Conservation (phyloP, 2,888 invertebrate genomes). For the Pollenia angustigena region DNA sequence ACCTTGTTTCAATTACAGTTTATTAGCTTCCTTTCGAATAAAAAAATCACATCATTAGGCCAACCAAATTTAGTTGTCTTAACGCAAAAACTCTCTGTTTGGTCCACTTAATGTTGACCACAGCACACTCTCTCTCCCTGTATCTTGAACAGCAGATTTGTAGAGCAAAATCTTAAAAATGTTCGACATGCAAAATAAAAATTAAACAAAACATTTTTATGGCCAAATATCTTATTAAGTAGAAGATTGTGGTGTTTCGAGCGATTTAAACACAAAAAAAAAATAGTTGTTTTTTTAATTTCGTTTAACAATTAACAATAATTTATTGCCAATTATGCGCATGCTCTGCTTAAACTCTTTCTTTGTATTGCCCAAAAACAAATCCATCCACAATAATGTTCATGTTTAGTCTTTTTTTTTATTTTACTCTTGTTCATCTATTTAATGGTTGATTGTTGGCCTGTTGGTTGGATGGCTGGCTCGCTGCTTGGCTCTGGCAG, state of each 20-base stretch:
- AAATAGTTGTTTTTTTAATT: constrained; percentile 45
- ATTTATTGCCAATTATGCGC: constrained; percentile 76
- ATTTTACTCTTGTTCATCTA: background rate
- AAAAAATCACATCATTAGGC: no score
- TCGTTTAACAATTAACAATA: constrained; percentile 74
- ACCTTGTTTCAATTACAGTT: no score
- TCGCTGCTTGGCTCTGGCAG: background rate
- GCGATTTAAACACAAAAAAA: background rate
- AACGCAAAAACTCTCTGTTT: no score
- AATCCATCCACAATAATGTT: constrained; percentile 53
- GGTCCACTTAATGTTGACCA: constrained; percentile 24
- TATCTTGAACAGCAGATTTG: constrained; percentile 21
- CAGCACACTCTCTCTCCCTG: background rate
- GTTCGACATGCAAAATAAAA: constrained; percentile 60
- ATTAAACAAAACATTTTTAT: constrained; percentile 54
- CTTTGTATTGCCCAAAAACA: constrained; percentile 55
- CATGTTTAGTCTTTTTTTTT: constrained; percentile 38
- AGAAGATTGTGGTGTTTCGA: background rate
- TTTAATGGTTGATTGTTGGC: constrained; percentile 47
- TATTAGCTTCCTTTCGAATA: no score
- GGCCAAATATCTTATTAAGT: constrained; percentile 1
- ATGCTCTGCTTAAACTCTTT: constrained; percentile 68
- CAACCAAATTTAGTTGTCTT: no score
- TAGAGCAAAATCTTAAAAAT: constrained; percentile 48
- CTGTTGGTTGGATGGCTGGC: background rate